Conservation (phyloP, 2,888 invertebrate species). For the Drosophila kuntzei region DNA sequence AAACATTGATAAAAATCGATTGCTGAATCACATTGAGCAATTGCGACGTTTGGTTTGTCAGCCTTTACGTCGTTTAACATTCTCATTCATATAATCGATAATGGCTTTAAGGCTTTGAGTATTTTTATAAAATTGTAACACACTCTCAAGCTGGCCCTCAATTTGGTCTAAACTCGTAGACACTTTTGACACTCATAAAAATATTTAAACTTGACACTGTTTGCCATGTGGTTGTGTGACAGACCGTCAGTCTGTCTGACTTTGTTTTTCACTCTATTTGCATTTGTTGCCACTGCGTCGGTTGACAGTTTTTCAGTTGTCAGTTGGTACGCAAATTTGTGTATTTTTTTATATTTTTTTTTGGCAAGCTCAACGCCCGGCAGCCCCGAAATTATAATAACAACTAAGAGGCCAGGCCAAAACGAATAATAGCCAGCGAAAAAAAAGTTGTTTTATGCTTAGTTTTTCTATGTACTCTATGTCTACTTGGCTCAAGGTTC, state of each 20-base stretch:
- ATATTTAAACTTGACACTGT: constrained; percentile 75
- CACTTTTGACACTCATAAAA: constrained; percentile 47
- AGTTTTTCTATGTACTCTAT: constrained; percentile 54
- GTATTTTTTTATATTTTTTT: constrained; percentile 25
- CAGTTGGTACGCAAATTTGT: constrained; percentile 39
- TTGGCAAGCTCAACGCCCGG: constrained; percentile 54
- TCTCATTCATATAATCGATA: constrained; percentile 34
- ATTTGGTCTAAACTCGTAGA: constrained; percentile 14
- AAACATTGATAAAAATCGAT: constrained; percentile 35
- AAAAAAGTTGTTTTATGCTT: constrained; percentile 41
- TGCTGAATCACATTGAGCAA: constrained; percentile 17
- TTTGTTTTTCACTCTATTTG: constrained; percentile 39
- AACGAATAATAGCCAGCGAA: constrained; percentile 35
- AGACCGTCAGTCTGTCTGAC: constrained; percentile 3
- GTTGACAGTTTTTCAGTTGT: constrained; percentile 59
- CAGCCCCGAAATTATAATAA: constrained; percentile 63
- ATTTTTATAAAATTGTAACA: constrained; percentile 23
- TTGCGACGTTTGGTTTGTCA: constrained; percentile 6
- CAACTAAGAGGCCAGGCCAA: constrained; percentile 42
- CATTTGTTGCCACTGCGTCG: constrained; percentile 26
- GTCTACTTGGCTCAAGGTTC: constrained; percentile 75
- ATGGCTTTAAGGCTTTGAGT: constrained; percentile 23
- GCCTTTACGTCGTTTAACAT: constrained; percentile 7
- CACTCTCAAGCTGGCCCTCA: constrained; percentile 19
- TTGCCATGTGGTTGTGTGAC: constrained; percentile 35